Evolutionary conservation across 2,797 vertebrate genomes (phyloP), one percentile per base, ranked within the genome.

Genomic region (Brachyalestes nurse): DNA sequence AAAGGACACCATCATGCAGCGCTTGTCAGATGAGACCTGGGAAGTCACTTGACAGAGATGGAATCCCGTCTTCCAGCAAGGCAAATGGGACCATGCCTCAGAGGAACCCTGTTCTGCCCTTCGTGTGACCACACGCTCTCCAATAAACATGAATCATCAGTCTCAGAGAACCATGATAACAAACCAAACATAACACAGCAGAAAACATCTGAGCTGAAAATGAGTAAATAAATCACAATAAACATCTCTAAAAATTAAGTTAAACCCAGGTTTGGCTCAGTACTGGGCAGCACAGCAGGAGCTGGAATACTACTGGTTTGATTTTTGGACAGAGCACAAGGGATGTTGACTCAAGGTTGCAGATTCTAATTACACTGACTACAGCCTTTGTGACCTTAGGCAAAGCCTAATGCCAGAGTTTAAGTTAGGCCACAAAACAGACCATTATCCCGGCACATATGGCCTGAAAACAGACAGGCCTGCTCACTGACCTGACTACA

Each of bases 401-500:
- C 55, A 71, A 78, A 78, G 13, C 38, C 38, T 12, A 72, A 62
- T n/a, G 55, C 3, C 19, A 49, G 47, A 12, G 47, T 49, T 49
- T 1, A 78, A 72, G 40, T 71, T 61, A 42, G 45, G 57, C 65
- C 53, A 47, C 5, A 49, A 10, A 19, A 40, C 51, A 42, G 34
- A n/a, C 64, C 8, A 19, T 51, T 21, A 49, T 21, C 42, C 12
- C 17, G 6, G 17, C 6, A 28, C 6, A 45, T 19, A 21, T 17
- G 28, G 17, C n/a, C 55, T 38, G 61, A 62, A 28, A 25, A 40
- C 25, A 62, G 42, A 62, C 19, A 65, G 47, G 61, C 23, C 12
- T 60, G 6, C 17, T 58, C 38, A 47, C 58, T 80, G 61, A 74
- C 78, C 42, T 21, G 9, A 25, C 2, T 47, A 49, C 74, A 19